Base-by-base conservation (phyloP, 1,140 invertebrate species). In the Bombus soroeensis region DNA sequence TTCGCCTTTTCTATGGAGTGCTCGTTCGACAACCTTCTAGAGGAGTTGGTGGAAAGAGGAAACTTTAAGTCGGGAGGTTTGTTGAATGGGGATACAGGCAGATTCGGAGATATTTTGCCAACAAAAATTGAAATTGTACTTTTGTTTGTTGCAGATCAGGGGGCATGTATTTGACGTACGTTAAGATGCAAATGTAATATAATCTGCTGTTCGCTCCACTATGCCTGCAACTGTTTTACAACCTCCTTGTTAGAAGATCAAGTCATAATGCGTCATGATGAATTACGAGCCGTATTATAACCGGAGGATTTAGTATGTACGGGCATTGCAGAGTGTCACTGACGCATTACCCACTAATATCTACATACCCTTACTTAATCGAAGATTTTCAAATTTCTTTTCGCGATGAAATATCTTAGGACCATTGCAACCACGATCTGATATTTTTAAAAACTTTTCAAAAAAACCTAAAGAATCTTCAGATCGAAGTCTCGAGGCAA, bases 1-100 rank as follows among this genome's bases (percentile, higher is more conserved):
- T 74, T 74, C 41, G 71, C 8, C 34, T 22, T 57, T 72, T 47
- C 43, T 15, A 18, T 41, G 37, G 68, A 34, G 12, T 13, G 28
- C 34, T 15, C 79, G 79, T 81, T 81, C 28, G 68, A 81, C 70
- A 62, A 53, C 15, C 47, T 73, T 81, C 57, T 43, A 10, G 9
- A 32, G 43, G 9, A 34, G 32, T 71, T 68, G 41, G 22, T 41
- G 28, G 71, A 15, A 15, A n/a, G 71, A 72, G 71, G 39, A 72
- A 72, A 72, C 34, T 72, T 72, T 72, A 41, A 72, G 34, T 72
- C 28, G 39, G 5, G 0, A 18, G 39, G 22, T 70, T 70, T 6
- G 68, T 13, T 25, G 22, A 70, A 25, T 34, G n/a, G 34, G 25
- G 8, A 34, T 32, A 37, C 32, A 18, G 34, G 28, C 10, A 13